Conservation (phyloP, 1,140 invertebrate genomes). For the Copidosoma floridanum region DNA sequence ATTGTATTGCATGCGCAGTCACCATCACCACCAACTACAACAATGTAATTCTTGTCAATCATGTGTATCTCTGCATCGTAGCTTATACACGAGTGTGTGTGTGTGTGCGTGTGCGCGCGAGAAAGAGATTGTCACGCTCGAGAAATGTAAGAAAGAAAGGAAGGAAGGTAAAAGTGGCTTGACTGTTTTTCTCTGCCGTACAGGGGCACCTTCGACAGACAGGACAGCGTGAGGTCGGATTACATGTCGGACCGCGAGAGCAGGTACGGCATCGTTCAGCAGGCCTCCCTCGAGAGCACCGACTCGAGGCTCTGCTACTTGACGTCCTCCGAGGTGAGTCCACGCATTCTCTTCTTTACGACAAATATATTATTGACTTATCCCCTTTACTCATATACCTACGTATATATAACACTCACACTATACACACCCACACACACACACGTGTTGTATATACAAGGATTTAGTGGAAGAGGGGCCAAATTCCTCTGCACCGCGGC, state of each 20-base stretch:
- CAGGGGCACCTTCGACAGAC: slow-evolving; percentile 82
- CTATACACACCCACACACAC: not conserved
- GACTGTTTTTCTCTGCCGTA: slow-evolving; percentile 34
- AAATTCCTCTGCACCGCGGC: not conserved
- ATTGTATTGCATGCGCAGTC: no score
- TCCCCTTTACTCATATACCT: not conserved
- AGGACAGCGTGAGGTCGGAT: slow-evolving; percentile 84
- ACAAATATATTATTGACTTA: no score
- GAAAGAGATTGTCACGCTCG: not conserved
- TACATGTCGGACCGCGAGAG: slow-evolving; percentile 87
- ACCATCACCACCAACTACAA: no score
- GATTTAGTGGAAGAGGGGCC: no score
- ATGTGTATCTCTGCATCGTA: no score
- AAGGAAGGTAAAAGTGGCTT: no score
- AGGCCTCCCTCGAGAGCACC: slow-evolving; percentile 89
- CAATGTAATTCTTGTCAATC: no score
- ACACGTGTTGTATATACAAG: no score
- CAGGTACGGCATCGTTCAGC: slow-evolving; percentile 82
- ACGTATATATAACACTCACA: not conserved
- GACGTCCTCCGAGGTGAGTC: slow-evolving; percentile 93
- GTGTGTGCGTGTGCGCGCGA: not conserved
- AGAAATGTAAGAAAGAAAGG: no score
- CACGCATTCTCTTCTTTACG: no score
- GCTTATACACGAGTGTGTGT: not conserved
- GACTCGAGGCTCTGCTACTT: slow-evolving; percentile 90